Conservation (phyloP, 1,140 invertebrate genomes). For the Lasaia peninsularis region DNA sequence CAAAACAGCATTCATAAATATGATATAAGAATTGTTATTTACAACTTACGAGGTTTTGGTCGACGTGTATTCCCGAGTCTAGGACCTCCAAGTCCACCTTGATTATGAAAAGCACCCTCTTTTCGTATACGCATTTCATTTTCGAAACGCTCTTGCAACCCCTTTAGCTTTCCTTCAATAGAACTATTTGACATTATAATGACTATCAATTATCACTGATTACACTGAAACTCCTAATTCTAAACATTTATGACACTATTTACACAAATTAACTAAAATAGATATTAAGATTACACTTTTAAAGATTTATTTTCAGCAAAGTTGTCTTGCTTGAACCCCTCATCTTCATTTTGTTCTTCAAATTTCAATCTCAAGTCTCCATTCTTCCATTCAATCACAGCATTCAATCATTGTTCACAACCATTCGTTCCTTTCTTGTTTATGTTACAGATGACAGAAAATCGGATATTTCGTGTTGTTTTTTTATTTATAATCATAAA, state of each 20-base stretch:
- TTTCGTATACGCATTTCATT: conserved; percentile 68
- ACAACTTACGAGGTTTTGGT: conserved; percentile 57
- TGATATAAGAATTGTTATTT: not conserved
- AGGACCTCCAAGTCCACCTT: conserved; percentile 52
- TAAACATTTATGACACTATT: conserved; percentile 63
- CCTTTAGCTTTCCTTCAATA: conserved; percentile 64
- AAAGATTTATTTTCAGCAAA: conserved; percentile 62
- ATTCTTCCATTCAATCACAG: no score
- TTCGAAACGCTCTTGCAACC: conserved; percentile 65
- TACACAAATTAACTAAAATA: conserved; percentile 40
- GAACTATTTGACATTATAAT: conserved; percentile 69
- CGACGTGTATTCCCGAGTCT: conserved; percentile 50
- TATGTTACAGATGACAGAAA: no score
- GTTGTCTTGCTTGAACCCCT: conserved; percentile 20
- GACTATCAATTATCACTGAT: conserved; percentile 44
- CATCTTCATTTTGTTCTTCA: conserved; percentile 9
- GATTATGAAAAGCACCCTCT: conserved; percentile 61
- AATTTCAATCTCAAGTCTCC: not conserved
- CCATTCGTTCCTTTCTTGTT: no score
- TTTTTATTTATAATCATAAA: no score
- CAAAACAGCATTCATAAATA: not conserved
- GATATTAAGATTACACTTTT: conserved; percentile 54
- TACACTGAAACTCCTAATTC: conserved; percentile 63
- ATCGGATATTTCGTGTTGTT: no score
- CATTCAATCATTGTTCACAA: no score